A percentile compares a stretch with the other conserved stretches of the same genome.
Evolutionary conservation across 2,797 vertebrate species (phyloP).

Genomic region (Paratrypauchen microcephalus): DNA sequence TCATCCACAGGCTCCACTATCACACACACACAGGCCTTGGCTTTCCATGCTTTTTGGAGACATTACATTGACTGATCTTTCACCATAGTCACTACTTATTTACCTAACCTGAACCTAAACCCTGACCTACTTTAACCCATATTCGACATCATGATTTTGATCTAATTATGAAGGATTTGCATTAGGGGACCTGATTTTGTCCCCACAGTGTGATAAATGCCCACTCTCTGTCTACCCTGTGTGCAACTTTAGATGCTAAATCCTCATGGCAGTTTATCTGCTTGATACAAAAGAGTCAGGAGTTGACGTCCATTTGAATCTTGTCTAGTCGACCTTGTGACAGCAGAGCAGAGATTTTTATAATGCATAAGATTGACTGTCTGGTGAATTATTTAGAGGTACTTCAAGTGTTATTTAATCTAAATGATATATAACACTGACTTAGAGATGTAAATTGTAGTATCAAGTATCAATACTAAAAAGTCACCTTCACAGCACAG

Average conservation of each 20-base stretch:
- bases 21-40: constrained; percentile 1
- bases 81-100: not conserved
- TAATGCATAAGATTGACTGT: not conserved
- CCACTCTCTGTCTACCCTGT: not conserved
- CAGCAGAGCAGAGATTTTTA: constrained; percentile 9
- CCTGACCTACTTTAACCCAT: not conserved
- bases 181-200: not conserved
- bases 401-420: not conserved
- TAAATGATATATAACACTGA: not conserved
- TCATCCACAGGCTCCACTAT: constrained; percentile 25
- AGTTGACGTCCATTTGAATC: constrained; percentile 36
- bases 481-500: too few species aligned
- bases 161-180: not conserved
- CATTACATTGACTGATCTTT: not conserved
- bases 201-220: not conserved
- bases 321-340: constrained; percentile 32
- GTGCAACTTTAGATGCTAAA: constrained; percentile 45
- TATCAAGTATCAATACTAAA: too few species aligned
- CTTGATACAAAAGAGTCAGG: constrained; percentile 41
- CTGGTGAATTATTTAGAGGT: not conserved
- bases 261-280: constrained; percentile 54
- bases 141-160: not conserved
- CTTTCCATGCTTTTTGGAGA: not conserved
- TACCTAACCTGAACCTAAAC: not conserved
- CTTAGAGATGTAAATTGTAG: not conserved